phyloP scores from a whole-genome alignment of 2,797 vertebrate genomes.

The Malacoctenus gilli region DNA sequence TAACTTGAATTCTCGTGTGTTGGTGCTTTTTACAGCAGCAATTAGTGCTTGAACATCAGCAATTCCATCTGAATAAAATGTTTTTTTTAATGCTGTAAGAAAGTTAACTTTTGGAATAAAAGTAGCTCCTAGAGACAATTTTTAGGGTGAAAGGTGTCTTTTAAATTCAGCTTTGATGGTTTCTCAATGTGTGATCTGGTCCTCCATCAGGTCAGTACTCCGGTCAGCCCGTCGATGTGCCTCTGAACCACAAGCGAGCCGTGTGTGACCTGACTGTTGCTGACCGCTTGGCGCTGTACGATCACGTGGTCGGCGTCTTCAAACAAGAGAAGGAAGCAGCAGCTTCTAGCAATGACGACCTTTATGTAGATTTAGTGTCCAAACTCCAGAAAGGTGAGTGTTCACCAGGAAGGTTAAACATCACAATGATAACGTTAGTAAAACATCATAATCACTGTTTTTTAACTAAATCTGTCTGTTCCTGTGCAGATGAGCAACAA shows the following conservation, averaged over 20 bases:
- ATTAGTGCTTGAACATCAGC: too few species aligned
- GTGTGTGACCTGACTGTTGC: constrained; percentile 92
- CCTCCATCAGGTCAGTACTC: constrained; percentile 85
- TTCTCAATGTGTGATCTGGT: constrained; percentile 62
- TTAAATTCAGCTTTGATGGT: too few species aligned
- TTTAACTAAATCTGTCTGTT: too few species aligned
- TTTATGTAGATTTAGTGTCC: constrained; percentile 94
- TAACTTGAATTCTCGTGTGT: too few species aligned
- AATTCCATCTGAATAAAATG: too few species aligned
- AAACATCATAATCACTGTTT: too few species aligned
- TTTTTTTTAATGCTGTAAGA: too few species aligned
- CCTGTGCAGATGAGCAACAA: constrained; percentile 83
- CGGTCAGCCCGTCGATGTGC: constrained; percentile 85
- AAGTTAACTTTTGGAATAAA: too few species aligned
- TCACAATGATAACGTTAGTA: too few species aligned
- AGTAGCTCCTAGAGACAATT: too few species aligned
- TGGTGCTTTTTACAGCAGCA: too few species aligned
- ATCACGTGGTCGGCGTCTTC: constrained; percentile 85
- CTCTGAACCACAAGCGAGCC: constrained; percentile 90
- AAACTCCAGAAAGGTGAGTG: constrained; percentile 90
- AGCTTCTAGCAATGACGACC: constrained; percentile 86
- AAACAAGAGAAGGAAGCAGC: constrained; percentile 80
- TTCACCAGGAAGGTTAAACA: neutral
- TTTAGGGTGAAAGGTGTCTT: too few species aligned
- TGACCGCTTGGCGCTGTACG: constrained; percentile 91